Evolutionary conservation across 2,113 vertebrate genomes (phyloP).

Genomic region (Egretta garzetta): DNA sequence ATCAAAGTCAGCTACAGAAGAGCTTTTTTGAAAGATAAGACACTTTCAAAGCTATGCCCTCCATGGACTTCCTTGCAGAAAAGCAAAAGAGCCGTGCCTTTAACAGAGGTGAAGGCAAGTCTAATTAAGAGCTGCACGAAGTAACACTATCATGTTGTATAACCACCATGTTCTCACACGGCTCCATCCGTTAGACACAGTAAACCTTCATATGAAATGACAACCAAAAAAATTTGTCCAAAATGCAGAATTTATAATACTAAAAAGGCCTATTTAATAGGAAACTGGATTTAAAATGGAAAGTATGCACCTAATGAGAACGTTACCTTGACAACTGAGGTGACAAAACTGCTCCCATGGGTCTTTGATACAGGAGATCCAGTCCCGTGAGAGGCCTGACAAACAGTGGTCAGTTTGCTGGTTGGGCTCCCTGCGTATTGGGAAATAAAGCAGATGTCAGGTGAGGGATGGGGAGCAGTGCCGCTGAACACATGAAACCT

Average conservation of each 20-base stretch:
- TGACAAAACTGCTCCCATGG: slow-evolving; percentile 88
- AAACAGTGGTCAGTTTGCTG: slow-evolving; percentile 81
- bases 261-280: not conserved
- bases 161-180: not conserved
- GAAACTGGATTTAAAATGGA: not conserved
- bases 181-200: not conserved
- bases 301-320: not conserved
- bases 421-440: slow-evolving; percentile 85
- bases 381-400: slow-evolving; percentile 81
- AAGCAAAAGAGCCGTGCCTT: not conserved
- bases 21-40: not conserved
- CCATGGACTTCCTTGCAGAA: not conserved
- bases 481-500: not conserved
- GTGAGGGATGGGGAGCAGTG: not conserved
- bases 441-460: slow-evolving; percentile 20
- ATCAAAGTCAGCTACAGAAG: slow-evolving; percentile 7
- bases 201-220: not conserved
- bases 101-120: not conserved
- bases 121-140: not conserved
- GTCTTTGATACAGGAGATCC: slow-evolving; percentile 91
- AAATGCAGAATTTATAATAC: not conserved
- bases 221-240: not conserved
- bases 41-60: not conserved
- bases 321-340: slow-evolving; percentile 92
- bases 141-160: not conserved